Base-by-base conservation (phyloP, 1,140 invertebrate species). In the Venustaconcha ellipsiformis region DNA sequence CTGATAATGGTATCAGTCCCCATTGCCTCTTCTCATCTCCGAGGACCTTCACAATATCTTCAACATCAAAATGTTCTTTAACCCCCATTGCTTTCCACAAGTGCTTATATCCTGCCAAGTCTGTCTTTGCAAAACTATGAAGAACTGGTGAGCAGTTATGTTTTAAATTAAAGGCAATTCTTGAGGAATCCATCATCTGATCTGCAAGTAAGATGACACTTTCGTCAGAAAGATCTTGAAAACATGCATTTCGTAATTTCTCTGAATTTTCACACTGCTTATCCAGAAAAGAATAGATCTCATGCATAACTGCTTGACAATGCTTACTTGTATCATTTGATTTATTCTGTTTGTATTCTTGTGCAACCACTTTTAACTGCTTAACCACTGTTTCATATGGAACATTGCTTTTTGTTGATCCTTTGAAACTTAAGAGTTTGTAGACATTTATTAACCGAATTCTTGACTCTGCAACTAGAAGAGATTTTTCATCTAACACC, bases 1-100 rank as follows among this genome's bases (percentile, higher is more conserved):
- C 37, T 11, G 37, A 48, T 48, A 48, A 30, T 56, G 37, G 14
- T 17, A 13, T 48, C 20, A 14, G 6, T n/a, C 56, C 14, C 18
- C 0, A 5, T 68, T 59, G 30, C 17, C 58, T 23, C 20, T 59
- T 70, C 6, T 37, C 57, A 20, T 55, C 13, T n/a, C 57, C 3
- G 6, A 83, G 57, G 6, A 70, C 71, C 0, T 23, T 1, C 18
- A 80, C 62, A 4, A 80, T 72, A n/a, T 76, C 71, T 8, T 5
- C 18, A 17, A 37, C 12, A 30, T 64, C 26, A 63, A 84, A 84
- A 4, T 6, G 48, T 2, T 76, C 69, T 12, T 15, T 18, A 55
- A 76, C 74, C 56, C 74, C 74, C 2, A 76, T n/a, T 26, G 56
- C 56, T 59, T 55, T 58, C 23, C 66, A 70, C 18, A 76, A 14